These are phyloP conservation scores for Drosophila parabipectinata DNA, from an alignment of 1,140 invertebrate genomes.

Conservation along the genomic window DNA sequence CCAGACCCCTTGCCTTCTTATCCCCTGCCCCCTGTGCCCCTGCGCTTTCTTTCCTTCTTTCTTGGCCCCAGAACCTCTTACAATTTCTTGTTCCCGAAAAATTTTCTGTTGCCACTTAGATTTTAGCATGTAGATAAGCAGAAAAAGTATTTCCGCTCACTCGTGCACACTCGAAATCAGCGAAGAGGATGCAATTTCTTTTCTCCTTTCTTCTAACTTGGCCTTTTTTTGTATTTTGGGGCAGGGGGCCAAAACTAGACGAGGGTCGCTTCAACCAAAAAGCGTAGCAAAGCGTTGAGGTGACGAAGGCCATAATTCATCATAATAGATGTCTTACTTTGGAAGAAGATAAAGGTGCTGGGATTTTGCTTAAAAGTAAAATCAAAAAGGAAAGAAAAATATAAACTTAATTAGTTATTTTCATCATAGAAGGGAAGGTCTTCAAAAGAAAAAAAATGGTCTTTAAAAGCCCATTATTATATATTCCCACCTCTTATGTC, in stretches of 20 bases:
- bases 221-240: neutral
- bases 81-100: slow-evolving; percentile 36
- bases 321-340: slow-evolving; percentile 39
- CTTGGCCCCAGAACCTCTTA: slow-evolving; percentile 14
- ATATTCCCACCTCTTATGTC: too few species aligned
- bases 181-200: slow-evolving; percentile 53
- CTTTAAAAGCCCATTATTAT: too few species aligned
- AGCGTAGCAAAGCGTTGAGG: slow-evolving; percentile 7
- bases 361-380: neutral
- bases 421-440: neutral
- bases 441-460: too few species aligned
- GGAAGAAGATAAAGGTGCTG: slow-evolving; percentile 27
- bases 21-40: neutral
- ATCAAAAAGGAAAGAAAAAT: neutral
- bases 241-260: slow-evolving; percentile 16
- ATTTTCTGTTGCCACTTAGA: slow-evolving; percentile 70
- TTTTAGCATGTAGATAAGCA: slow-evolving; percentile 71
- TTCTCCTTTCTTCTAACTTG: slow-evolving; percentile 18
- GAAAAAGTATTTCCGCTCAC: slow-evolving; percentile 72
- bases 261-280: slow-evolving; percentile 33
- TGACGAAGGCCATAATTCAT: slow-evolving; percentile 45
- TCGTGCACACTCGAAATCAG: slow-evolving; percentile 57
- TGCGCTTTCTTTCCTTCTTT: slow-evolving; percentile 27
- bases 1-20: neutral
- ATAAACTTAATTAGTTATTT: neutral